Evolutionary conservation across 2,888 invertebrate species (phyloP).

Genomic region (Hemaris fuciformis): DNA sequence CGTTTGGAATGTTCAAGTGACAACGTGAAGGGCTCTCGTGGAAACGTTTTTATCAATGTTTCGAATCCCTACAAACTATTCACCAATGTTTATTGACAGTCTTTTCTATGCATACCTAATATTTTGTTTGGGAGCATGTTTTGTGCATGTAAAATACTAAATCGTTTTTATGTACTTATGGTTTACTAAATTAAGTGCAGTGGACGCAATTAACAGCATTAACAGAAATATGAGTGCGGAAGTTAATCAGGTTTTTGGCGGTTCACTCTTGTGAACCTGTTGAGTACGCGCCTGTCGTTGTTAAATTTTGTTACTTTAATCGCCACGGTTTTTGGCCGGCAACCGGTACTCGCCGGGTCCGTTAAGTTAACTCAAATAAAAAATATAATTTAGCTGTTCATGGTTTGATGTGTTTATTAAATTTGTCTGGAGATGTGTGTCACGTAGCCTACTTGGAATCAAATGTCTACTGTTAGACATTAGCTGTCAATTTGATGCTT

Average conservation of each 20-base stretch:
- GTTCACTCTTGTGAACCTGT: constrained; percentile 1
- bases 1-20: not conserved
- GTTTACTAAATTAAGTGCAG: no score
- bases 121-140: not conserved
- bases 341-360: constrained; percentile 42
- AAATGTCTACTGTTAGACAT: constrained; percentile 6
- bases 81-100: not conserved
- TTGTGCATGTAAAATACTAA: not conserved
- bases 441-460: constrained; percentile 9
- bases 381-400: constrained; percentile 19
- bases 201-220: not conserved
- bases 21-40: not conserved
- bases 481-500: not conserved
- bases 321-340: constrained; percentile 52
- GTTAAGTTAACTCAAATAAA: constrained; percentile 32
- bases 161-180: not conserved
- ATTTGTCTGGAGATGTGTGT: constrained; percentile 16
- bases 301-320: constrained; percentile 30
- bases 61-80: not conserved
- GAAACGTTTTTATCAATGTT: not conserved
- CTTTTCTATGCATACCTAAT: not conserved
- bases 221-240: not conserved
- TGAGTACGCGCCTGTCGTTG: constrained; percentile 7
- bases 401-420: constrained; percentile 28
- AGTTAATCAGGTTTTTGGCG: constrained; percentile 1